Conservation (phyloP, 2,797 vertebrate species). For the Ambastaia sidthimunki region DNA sequence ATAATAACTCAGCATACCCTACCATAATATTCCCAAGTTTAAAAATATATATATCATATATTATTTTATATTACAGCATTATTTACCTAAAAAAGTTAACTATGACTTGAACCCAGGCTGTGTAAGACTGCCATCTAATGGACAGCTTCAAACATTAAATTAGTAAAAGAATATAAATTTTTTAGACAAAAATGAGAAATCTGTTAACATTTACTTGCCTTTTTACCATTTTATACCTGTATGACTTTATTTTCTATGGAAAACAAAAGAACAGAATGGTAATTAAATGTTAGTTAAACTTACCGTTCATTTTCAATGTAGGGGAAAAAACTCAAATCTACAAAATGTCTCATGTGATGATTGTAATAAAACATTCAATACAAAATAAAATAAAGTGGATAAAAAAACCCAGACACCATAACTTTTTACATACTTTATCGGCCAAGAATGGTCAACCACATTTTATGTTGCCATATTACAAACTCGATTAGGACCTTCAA, state of each 20-base stretch:
- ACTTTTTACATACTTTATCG: constrained; percentile 69
- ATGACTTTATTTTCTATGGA: not conserved
- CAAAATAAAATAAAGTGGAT: not conserved
- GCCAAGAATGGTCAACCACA: constrained; percentile 63
- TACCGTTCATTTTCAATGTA: too few species aligned
- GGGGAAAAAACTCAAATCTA: too few species aligned
- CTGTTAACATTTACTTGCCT: not conserved
- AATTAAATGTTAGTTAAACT: too few species aligned
- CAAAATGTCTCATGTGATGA: not conserved
- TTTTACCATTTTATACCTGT: not conserved
- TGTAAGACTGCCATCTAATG: constrained; percentile 8
- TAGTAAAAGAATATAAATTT: too few species aligned
- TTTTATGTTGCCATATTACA: constrained; percentile 57
- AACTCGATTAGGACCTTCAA: constrained; percentile 32
- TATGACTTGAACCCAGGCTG: not conserved
- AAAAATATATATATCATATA: not conserved
- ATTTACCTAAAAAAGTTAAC: not conserved
- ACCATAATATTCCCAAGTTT: not conserved
- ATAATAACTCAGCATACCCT: not conserved
- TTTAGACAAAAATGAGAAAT: not conserved
- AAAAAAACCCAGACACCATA: not conserved
- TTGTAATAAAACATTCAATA: not conserved
- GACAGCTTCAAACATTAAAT: not conserved
- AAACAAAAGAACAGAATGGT: not conserved
- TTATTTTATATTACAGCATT: not conserved